Base-by-base conservation (phyloP, 2,888 invertebrate species). In the Melinaea menophilus region DNA sequence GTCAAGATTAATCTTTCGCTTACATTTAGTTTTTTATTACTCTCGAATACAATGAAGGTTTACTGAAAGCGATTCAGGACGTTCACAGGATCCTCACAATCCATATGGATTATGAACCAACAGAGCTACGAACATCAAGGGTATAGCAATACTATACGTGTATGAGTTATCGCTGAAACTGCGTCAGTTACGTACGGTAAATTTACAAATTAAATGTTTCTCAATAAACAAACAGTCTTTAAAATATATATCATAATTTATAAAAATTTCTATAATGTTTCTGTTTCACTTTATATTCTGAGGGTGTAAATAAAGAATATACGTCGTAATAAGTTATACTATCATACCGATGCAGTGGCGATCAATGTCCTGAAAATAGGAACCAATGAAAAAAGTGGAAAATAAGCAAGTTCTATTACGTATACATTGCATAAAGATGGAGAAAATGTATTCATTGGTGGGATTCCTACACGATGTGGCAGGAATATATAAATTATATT, bases 391-490 rank as follows among this genome's bases (percentile, higher is more conserved):
- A 59, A 63, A 58, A 60, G 46, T 46, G 46, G 60, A 58, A 55
- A 46, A 62, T 58, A 22, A 22, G 22, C 22, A 0, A 31, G 64
- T 62, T 64, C 57, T 60, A 64, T 66, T 62, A 62, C 62, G 35
- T 31, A 58, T 41, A 62, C 60, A 64, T 67, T 62, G 22, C 22
- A 22, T 22, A 22, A 22, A 22, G 1, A 22, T 22, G 22, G 22
- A 22, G 22, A 22, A 22, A 22, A 22, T 22, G 22, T 22, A 22
- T 22, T 64, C 64, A 48, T 60, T 37, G 57, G 58, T 56, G 48
- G 68, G 64, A 59, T 61, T 62, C 64, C 58, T 64, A 62, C 55
- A 62, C 64, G 55, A 64, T 62, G 61, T 63, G 63, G 60, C 56
- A 62, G 61, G 64, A 64, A 22, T 22, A 22, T 22, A 22, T 22